Evolutionary conservation across 2,113 vertebrate genomes (phyloP), one percentile per base, ranked within the genome.

Genomic region (Gymnogyps californianus): DNA sequence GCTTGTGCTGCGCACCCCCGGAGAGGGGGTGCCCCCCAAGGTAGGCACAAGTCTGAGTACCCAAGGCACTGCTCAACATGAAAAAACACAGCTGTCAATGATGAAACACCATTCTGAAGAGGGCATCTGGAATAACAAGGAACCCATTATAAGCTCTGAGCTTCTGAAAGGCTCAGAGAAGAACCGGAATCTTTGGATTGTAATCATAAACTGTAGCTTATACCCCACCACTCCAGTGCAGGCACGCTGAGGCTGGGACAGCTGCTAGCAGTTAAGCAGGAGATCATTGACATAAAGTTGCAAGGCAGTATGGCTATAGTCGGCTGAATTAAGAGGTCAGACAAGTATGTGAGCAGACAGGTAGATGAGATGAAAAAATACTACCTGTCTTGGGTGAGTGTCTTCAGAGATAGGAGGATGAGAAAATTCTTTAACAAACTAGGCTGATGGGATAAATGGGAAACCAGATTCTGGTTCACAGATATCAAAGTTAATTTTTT

Each of bases 21-120:
- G 59, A 29, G n/a, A 55, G 10, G 3, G 1, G 0, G 18, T 16
- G 2, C 3, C 22, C 40, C 22, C 12, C 6, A 0, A 38, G 26
- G 19, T 4, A 59, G 40, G 75, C 11, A 52, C 19, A 57, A 47
- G 36, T 19, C 49, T 55, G 51, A 70, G 32, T 21, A 42, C 22
- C 32, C 44, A 59, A 16, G 29, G 62, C 44, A 57, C 26, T 6
- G 1, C 16, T 66, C 51, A 47, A 2, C 0, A 1, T n/a, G 57
- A 38, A 74, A 84, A 93, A 64, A 24, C 13, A 38, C 34, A 64
- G 15, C 36, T 66, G 22, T 5, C 29, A 34, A 0, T 21, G 20
- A 28, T 32, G 75, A 89, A 75, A 82, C 6, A 28, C 12, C 11
- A 2, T 61, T 47, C 54, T 65, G 26, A 81, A 57, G 52, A 71